Base-by-base conservation (phyloP, 2,797 vertebrate genomes). In the Acanthis flammea region DNA sequence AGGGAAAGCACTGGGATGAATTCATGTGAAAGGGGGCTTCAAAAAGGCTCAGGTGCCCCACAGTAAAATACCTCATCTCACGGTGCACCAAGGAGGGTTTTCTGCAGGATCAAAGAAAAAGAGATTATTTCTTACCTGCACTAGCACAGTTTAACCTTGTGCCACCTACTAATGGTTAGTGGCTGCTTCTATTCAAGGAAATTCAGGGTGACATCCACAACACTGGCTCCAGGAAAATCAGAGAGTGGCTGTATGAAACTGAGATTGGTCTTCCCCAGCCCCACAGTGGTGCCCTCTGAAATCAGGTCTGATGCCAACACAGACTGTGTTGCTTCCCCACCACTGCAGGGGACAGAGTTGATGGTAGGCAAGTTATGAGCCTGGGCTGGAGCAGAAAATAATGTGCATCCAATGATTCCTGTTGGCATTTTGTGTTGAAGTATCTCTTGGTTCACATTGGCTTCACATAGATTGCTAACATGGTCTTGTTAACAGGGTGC, bases 291-390 rank as follows among this genome's bases (percentile, higher is more conserved):
- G 30, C 7, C 4, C 33, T 17, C 6, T 10, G 21, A 61, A 10
- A 79, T 25, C 28, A 72, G n/a, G 19, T 39, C 50, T 42, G 48
- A 58, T 22, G 19, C n/a, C 39, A n/a, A n/a, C 42, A 73, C 1
- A 5, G 30, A 11, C 19, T 35, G 19, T 0, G 0, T 10, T 81
- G 27, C 11, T 19, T 41, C 18, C 44, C 21, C 18, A 44, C 9
- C 6, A 1, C 28, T 28, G 21, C 0, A 0, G 10, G 23, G 22
- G 9, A 37, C 23, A 44, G 2, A 27, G 35, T 3, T 0, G 0
- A 22, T 58, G 66, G 23, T 37, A 50, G 22, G 19, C 10, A 19
- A 17, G 23, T 10, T 17, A 17, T 0, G 4, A 77, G n/a, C 13
- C 31, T 53, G 51, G 47, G 39, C 47, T 67, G 60, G n/a, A 44